Evolutionary conservation across 92 coral and sea anemone species (phyloP), one percentile per base, ranked within the genome.

Genomic region (Virgularia gustaviana): DNA sequence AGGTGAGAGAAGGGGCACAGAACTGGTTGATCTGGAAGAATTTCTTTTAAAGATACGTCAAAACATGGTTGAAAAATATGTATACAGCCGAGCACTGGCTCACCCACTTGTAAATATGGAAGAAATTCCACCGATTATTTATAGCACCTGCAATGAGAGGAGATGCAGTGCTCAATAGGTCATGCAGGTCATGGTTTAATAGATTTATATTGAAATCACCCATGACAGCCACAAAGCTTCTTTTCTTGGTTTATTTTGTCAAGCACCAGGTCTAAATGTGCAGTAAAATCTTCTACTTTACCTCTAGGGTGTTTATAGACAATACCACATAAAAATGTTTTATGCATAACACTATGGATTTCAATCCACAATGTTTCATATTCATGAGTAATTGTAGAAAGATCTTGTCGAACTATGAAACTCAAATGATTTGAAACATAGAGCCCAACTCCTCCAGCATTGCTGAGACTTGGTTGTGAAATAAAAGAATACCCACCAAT

Each of bases 401-500:
- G 10, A 32, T 64, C 71, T 12, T 24, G 30, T 36, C 71, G 56
- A 1, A 33, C 31, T 18, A 18, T 64, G 71, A 36, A 64, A 0
- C 23, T 64, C 54, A 64, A 36, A 63, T 63, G 38, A 63, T 63
- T 31, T 42, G 35, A 32, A 44, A 39, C 4, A 28, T 42, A 70
- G 0, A 71, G 58, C 9, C 64, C 76, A n/a, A 51, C 62, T 25
- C 76, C 76, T 19, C 76, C 64, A 19, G 76, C 76, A 55, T 51
- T 37, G 39, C 76, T 70, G 37, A 79, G 74, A 30, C 29, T 63
- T 6, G 85, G 74, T 28, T 80, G 76, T 6, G 70, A 74, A 9
- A 74, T 24, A 32, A 74, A 74, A 13, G 53, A 1, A 52, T 81
- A 81, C 33, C 84, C 79, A 42, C 62, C 37, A 27, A 79, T 36